phyloP scores from a whole-genome alignment of 2,797 vertebrate species.

The Semotilus atromaculatus region DNA sequence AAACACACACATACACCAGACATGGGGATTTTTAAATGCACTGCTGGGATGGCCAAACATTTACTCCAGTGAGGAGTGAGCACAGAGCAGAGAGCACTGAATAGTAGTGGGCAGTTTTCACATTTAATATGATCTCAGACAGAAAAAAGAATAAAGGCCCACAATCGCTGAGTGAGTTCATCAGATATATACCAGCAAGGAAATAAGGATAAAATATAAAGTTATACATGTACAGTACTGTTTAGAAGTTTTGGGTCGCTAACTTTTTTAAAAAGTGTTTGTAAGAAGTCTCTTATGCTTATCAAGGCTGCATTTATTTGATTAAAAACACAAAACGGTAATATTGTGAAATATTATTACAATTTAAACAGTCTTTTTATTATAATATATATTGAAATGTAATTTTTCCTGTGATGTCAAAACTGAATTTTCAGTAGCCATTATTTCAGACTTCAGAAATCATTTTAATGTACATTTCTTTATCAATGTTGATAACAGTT shows the following conservation, averaged over 20 bases:
- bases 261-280: neutral
- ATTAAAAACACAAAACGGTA: neutral
- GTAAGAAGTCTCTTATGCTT: neutral
- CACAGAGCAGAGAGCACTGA: conserved; percentile 13
- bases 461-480: neutral
- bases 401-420: neutral
- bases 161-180: neutral
- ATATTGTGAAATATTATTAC: neutral
- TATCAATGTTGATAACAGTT: neutral
- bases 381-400: neutral
- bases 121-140: neutral
- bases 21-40: conserved; percentile 46
- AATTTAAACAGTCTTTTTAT: neutral
- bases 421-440: neutral
- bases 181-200: neutral
- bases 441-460: neutral
- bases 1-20: conserved; percentile 38
- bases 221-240: neutral
- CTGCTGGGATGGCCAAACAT: conserved; percentile 38
- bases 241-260: neutral
- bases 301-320: neutral
- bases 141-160: neutral
- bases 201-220: neutral
- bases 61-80: conserved; percentile 33
- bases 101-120: conserved; percentile 28